Conservation (phyloP, 2,888 invertebrate species). For the Bellardia pandia region DNA sequence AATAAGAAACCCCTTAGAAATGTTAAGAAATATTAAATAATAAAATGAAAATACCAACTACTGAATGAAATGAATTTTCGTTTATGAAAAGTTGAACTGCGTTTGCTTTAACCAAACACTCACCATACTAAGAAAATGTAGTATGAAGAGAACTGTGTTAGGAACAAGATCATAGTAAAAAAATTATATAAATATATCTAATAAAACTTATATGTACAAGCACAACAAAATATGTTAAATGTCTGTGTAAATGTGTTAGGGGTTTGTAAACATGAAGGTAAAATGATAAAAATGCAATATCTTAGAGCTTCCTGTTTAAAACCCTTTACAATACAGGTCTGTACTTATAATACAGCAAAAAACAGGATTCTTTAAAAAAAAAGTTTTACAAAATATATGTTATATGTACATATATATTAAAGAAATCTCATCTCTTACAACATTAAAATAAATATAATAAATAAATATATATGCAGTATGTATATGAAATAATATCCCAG, state of each 20-base stretch:
- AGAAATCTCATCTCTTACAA: constrained; percentile 64
- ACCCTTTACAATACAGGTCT: constrained; percentile 31
- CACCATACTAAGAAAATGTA: not conserved
- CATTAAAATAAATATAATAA: constrained; percentile 40
- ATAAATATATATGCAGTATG: not conserved
- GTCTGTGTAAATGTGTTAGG: constrained; percentile 22
- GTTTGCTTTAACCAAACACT: not conserved
- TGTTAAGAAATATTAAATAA: not conserved
- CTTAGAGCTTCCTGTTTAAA: constrained; percentile 19
- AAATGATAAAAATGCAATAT: constrained; percentile 21
- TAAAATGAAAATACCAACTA: constrained; percentile 41
- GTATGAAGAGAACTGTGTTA: constrained; percentile 22
- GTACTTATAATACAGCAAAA: constrained; percentile 21
- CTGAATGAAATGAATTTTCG: constrained; percentile 40
- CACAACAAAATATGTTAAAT: constrained; percentile 27
- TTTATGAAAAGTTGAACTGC: not conserved
- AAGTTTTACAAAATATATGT: too few relatives aligned
- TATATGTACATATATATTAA: constrained; percentile 29
- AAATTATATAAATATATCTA: constrained; percentile 9
- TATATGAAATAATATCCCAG: not conserved
- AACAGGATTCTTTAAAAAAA: constrained; percentile 23
- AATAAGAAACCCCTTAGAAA: constrained; percentile 38
- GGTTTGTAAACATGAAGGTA: constrained; percentile 45
- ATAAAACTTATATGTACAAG: constrained; percentile 25
- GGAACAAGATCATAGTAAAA: constrained; percentile 52